Percentiles rank a stretch among this genome's conserved stretches.
Conservation (phyloP, 1,140 invertebrate genomes). For the Ceratitis capitata region DNA sequence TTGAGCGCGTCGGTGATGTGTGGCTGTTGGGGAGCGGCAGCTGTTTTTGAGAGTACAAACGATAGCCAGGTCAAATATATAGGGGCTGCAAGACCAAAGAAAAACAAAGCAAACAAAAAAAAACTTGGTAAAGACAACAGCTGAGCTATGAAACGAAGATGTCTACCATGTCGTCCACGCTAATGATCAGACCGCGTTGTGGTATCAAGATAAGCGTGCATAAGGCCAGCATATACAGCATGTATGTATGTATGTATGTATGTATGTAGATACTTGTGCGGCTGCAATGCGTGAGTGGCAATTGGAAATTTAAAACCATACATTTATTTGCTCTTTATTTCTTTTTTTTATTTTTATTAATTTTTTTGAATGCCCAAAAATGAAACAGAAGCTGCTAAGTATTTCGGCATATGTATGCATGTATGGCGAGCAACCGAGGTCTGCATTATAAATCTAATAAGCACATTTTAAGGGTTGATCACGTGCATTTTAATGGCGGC, state of each 20-base stretch:
- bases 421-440: neutral
- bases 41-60: neutral
- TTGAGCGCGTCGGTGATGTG: neutral
- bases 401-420: neutral
- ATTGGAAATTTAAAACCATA: conserved; percentile 32
- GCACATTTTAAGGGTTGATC: conserved; percentile 24
- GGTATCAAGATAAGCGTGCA: conserved; percentile 21
- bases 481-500: neutral
- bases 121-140: neutral
- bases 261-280: neutral
- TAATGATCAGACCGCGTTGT: conserved; percentile 17
- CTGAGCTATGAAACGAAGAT: too few species aligned
- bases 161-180: neutral
- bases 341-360: neutral
- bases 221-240: neutral
- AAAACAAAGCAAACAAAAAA: too few species aligned
- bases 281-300: neutral
- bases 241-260: too few species aligned
- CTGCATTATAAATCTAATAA: neutral
- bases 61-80: neutral
- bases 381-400: neutral
- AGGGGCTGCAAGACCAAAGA: neutral
- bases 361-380: neutral
- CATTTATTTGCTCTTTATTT: neutral
- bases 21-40: conserved; percentile 14